phyloP scores from a whole-genome alignment of 1,140 invertebrate genomes.

The Drosophila pseudoobscura region DNA sequence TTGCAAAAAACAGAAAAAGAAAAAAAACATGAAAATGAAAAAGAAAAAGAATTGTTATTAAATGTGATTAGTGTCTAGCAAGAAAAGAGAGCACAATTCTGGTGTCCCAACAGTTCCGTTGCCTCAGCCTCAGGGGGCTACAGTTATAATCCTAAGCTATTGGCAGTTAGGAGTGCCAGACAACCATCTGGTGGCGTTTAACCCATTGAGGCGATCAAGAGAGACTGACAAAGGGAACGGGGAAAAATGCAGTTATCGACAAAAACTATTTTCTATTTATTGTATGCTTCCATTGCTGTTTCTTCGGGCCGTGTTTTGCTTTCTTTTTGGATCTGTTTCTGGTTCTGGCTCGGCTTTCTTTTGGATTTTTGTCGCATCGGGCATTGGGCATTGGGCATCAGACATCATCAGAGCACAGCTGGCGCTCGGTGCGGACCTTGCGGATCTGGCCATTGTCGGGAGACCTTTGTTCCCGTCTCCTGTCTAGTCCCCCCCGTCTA shows the following conservation, averaged over 20 bases:
- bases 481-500: conserved; percentile 1
- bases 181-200: conserved; percentile 73
- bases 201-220: conserved; percentile 64
- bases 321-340: conserved; percentile 20
- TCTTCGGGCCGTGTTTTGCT: conserved; percentile 52
- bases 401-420: conserved; percentile 5
- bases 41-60: conserved; percentile 63
- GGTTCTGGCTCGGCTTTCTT: conserved; percentile 33
- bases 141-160: conserved; percentile 80
- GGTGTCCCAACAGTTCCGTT: conserved; percentile 43
- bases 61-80: conserved; percentile 73
- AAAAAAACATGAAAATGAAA: conserved; percentile 19
- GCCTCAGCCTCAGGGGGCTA: conserved; percentile 14
- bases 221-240: conserved; percentile 33
- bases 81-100: conserved; percentile 66
- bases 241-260: conserved; percentile 69
- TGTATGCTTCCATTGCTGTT: conserved; percentile 27
- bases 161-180: conserved; percentile 64
- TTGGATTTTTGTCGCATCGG: conserved; percentile 12
- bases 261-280: conserved; percentile 54
- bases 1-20: conserved; percentile 18
- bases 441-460: conserved; percentile 26
- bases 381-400: conserved; percentile 19
- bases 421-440: conserved; percentile 14
- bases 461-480: conserved; percentile 30